Percentiles rank a stretch among this genome's conserved stretches.
These are phyloP conservation scores for Atta colombica DNA, from an alignment of 1,140 invertebrate genomes.

Conservation along the genomic window DNA sequence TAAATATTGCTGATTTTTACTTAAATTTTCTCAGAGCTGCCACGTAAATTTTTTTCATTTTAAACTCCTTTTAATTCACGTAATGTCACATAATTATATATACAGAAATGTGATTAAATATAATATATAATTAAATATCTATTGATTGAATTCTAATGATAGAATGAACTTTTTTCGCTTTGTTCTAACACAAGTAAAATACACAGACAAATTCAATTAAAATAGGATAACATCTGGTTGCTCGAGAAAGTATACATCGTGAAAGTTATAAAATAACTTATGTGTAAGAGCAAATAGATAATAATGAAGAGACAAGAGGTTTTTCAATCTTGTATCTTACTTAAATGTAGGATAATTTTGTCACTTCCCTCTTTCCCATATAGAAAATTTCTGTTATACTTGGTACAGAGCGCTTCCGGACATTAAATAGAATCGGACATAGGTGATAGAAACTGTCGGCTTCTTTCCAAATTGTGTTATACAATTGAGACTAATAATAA, in stretches of 20 bases:
- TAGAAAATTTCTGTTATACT: not conserved
- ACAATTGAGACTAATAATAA: conserved; percentile 39
- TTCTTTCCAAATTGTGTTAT: conserved; percentile 20
- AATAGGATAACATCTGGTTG: not conserved
- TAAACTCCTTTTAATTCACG: not conserved
- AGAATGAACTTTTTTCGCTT: not conserved
- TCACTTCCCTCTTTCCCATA: not conserved
- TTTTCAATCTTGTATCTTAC: not conserved
- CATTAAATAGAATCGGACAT: not conserved
- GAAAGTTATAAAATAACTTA: not conserved
- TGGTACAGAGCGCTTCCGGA: not conserved
- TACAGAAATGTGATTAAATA: not conserved
- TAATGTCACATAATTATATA: not conserved
- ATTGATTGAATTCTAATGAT: not conserved
- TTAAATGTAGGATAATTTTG: conserved; percentile 1
- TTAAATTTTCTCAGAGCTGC: not conserved
- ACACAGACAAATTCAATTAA: conserved; percentile 1
- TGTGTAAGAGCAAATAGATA: not conserved
- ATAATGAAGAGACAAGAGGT: not conserved
- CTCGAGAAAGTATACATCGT: not conserved
- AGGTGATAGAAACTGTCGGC: not conserved
- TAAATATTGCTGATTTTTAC: not conserved
- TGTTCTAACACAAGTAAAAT: not conserved
- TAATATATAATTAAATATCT: conserved; percentile 29
- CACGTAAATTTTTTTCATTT: not conserved